Percentiles rank a stretch among this genome's conserved stretches.
phyloP scores from a whole-genome alignment of 2,797 vertebrate species.

The Ptychobarbus kaznakovi region DNA sequence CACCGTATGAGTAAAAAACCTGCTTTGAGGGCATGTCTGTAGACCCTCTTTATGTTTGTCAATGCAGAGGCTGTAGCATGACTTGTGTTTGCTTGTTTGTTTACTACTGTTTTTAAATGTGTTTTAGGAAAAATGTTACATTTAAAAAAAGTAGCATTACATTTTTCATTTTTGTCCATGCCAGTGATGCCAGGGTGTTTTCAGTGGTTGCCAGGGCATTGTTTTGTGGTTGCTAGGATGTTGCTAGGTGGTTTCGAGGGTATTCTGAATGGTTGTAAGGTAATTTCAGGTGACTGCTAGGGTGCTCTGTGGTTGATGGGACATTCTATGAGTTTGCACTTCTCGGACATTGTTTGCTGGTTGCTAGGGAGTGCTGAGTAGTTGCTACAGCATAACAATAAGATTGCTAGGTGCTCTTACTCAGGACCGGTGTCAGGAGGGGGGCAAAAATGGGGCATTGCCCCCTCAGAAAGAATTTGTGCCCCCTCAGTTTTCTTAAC shows the following conservation, averaged over 20 bases:
- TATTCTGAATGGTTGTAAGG: too few species aligned
- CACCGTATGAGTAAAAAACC: constrained; percentile 7
- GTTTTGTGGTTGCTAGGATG: neutral
- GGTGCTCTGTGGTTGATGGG: neutral
- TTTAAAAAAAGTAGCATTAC: neutral
- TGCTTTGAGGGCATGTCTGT: neutral
- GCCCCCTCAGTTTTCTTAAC: too few species aligned
- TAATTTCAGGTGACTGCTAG: too few species aligned
- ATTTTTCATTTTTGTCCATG: neutral
- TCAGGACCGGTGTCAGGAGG: too few species aligned
- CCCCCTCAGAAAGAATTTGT: too few species aligned
- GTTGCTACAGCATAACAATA: too few species aligned
- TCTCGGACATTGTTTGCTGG: neutral
- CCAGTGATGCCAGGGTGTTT: neutral
- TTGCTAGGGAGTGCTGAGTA: neutral
- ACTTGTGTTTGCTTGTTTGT: neutral
- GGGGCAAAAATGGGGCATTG: too few species aligned
- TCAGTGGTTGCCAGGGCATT: neutral
- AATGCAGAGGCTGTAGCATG: neutral
- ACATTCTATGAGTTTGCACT: neutral
- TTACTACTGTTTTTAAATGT: neutral
- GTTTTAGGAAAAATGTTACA: neutral
- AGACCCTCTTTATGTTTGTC: neutral
- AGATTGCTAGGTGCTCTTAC: neutral
- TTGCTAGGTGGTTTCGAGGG: neutral